Evolutionary conservation across 1,140 invertebrate genomes (phyloP).

Genomic region (Scaptodrosophila lebanonensis): DNA sequence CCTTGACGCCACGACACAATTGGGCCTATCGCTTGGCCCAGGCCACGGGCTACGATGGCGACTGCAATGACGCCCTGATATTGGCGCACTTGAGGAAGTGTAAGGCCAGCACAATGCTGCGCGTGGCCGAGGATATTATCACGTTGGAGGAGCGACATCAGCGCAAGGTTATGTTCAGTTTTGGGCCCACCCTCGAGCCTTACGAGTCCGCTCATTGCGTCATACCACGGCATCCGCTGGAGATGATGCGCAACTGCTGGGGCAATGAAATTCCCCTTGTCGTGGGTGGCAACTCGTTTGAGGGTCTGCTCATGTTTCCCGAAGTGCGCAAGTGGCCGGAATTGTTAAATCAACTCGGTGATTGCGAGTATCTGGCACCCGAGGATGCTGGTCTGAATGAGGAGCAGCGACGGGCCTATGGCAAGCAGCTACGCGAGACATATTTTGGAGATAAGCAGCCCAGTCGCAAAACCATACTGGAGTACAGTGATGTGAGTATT

Average conservation of each 20-base stretch:
- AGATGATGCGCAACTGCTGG: slow-evolving; percentile 73
- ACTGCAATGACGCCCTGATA: slow-evolving; percentile 44
- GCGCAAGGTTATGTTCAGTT: slow-evolving; percentile 59
- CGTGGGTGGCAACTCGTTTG: slow-evolving; percentile 76
- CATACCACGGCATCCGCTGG: slow-evolving; percentile 63
- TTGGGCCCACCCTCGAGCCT: slow-evolving; percentile 75
- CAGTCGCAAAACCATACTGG: slow-evolving; percentile 47
- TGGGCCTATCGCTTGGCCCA: slow-evolving; percentile 70
- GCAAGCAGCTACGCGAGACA: slow-evolving; percentile 30
- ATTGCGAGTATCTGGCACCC: slow-evolving; percentile 57
- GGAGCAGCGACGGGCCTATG: slow-evolving; percentile 54
- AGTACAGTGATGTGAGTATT: slow-evolving; percentile 70
- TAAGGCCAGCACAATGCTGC: slow-evolving; percentile 79
- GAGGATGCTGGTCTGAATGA: slow-evolving; percentile 50
- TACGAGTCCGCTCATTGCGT: slow-evolving; percentile 57
- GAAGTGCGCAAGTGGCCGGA: slow-evolving; percentile 66
- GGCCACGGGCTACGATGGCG: slow-evolving; percentile 59
- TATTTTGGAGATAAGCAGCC: slow-evolving; percentile 62
- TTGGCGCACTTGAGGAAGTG: slow-evolving; percentile 51
- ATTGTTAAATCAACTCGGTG: slow-evolving; percentile 48
- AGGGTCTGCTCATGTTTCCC: slow-evolving; percentile 73
- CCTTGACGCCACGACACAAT: slow-evolving; percentile 54
- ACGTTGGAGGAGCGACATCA: slow-evolving; percentile 65
- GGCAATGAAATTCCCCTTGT: slow-evolving; percentile 77
- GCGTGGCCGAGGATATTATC: slow-evolving; percentile 57